phyloP scores from a whole-genome alignment of 2,113 vertebrate species.

The Coregonus clupeaformis region DNA sequence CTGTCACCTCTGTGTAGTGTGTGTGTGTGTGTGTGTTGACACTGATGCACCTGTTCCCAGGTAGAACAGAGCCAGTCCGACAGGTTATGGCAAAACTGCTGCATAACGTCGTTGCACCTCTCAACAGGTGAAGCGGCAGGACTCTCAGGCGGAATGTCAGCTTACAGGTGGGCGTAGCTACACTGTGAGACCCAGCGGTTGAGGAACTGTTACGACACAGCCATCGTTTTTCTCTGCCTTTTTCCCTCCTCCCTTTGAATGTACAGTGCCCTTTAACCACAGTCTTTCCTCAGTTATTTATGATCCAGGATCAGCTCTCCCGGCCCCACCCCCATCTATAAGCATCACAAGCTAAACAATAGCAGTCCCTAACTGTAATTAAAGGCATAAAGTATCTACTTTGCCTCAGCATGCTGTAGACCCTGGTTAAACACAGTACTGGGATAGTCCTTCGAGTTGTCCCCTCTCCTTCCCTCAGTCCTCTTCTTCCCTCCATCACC shows the following conservation, averaged over 20 bases:
- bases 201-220: background rate
- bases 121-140: slow-evolving; percentile 36
- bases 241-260: background rate
- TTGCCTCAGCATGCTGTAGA: background rate
- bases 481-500: background rate
- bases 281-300: background rate
- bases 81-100: slow-evolving; percentile 72
- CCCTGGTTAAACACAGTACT: background rate
- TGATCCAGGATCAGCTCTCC: background rate
- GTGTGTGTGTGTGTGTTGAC: background rate
- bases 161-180: background rate
- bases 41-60: slow-evolving; percentile 19
- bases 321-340: background rate
- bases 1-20: background rate
- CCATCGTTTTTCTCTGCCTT: background rate
- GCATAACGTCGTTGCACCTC: slow-evolving; percentile 52
- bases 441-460: no score
- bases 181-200: background rate
- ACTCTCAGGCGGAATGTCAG: background rate
- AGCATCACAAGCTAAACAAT: background rate
- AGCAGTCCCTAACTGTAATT: background rate
- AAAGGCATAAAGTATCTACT: no score
- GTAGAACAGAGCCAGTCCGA: slow-evolving; percentile 52
- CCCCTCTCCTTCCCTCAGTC: background rate
- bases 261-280: background rate